Conservation (phyloP, 2,113 vertebrate genomes). For the Thymallus thymallus region DNA sequence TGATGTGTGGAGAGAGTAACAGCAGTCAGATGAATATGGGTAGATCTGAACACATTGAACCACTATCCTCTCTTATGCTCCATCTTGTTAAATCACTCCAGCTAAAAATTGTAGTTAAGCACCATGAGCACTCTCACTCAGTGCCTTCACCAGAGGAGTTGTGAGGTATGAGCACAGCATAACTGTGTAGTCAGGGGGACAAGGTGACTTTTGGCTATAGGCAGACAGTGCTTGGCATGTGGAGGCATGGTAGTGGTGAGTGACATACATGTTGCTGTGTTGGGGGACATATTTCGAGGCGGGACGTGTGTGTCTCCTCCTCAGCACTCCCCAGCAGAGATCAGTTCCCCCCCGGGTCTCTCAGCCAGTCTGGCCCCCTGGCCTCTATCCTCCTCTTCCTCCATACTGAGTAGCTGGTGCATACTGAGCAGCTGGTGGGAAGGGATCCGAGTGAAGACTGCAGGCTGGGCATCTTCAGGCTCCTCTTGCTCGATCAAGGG, state of each 20-base stretch:
- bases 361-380: slow-evolving; percentile 64
- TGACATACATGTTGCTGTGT: slow-evolving; percentile 35
- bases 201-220: slow-evolving; percentile 42
- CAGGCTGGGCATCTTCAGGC: slow-evolving; percentile 51
- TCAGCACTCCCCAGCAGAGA: slow-evolving; percentile 77
- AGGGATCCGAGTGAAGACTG: slow-evolving; percentile 60
- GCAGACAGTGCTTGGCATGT: slow-evolving; percentile 31
- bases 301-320: slow-evolving; percentile 9
- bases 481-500: slow-evolving; percentile 51
- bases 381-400: slow-evolving; percentile 67
- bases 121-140: neutral
- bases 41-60: too few relatives aligned
- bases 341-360: slow-evolving; percentile 72
- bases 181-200: slow-evolving; percentile 11
- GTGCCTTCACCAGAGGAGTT: slow-evolving; percentile 23
- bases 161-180: slow-evolving; percentile 16
- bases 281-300: neutral
- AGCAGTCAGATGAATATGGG: too few relatives aligned
- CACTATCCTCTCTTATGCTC: neutral
- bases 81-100: slow-evolving; percentile 4
- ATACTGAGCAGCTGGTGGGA: slow-evolving; percentile 74
- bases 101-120: neutral
- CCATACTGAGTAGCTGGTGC: slow-evolving; percentile 73
- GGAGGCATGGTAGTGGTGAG: neutral
- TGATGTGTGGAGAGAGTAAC: neutral